These are phyloP conservation scores for Microctenopoma steveboyesi DNA, from an alignment of 2,797 vertebrate genomes.

Conservation along the genomic window DNA sequence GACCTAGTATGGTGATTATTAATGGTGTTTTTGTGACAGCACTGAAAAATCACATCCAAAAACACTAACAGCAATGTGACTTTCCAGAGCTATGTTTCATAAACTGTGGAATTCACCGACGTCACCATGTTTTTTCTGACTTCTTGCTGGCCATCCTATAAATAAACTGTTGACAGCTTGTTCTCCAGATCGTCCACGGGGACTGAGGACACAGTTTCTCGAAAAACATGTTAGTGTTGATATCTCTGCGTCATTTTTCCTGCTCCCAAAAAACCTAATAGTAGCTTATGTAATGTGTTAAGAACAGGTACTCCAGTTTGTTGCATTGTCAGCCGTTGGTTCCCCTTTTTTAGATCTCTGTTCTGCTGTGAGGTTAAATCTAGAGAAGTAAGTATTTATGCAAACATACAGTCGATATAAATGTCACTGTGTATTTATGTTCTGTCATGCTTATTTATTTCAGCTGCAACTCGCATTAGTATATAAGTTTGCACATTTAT, in stretches of 20 bases:
- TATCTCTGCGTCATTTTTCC: background rate
- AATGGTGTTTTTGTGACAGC: background rate
- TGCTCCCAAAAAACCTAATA: background rate
- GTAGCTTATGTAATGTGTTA: background rate
- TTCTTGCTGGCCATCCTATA: background rate
- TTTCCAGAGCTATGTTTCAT: background rate
- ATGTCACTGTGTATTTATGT: background rate
- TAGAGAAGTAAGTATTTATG: constrained; percentile 57
- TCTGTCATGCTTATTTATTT: background rate
- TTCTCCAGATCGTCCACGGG: background rate
- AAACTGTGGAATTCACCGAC: background rate
- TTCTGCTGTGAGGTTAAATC: constrained; percentile 61
- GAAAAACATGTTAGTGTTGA: background rate
- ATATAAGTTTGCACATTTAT: background rate
- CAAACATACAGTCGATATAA: background rate
- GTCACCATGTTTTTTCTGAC: background rate
- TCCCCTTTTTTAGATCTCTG: constrained; percentile 61
- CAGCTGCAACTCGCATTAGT: background rate
- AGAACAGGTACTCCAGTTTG: constrained; percentile 13
- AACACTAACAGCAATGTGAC: background rate
- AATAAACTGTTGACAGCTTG: background rate
- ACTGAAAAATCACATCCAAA: background rate
- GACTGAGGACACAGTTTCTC: background rate
- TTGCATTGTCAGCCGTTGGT: constrained; percentile 54
- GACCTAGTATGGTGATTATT: background rate